Percentiles rank a stretch among this genome's conserved stretches.
Conservation (phyloP, 2,113 vertebrate species). For the Willisornis vidua region DNA sequence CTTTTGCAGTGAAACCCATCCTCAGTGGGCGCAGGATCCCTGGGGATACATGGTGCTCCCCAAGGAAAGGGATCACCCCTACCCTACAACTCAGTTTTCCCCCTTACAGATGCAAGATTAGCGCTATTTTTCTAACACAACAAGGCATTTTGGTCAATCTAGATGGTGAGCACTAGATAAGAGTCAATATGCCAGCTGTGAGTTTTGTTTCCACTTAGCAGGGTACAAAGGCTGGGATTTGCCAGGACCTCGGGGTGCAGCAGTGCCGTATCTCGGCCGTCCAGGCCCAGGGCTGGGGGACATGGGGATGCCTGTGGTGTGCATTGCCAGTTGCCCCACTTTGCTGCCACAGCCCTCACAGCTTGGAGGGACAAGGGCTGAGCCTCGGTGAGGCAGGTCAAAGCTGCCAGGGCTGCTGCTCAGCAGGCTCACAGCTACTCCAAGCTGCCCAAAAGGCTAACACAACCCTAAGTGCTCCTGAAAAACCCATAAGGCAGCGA, state of each 20-base stretch:
- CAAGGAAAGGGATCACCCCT: background rate
- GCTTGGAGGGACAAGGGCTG: rapidly evolving
- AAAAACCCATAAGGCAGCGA: background rate
- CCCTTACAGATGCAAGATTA: background rate
- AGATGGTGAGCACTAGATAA: background rate
- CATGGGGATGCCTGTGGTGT: rapidly evolving
- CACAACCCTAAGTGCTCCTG: background rate
- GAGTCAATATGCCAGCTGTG: background rate
- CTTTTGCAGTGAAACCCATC: background rate
- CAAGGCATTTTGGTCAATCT: background rate
- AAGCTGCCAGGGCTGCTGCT: background rate
- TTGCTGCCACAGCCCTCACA: background rate
- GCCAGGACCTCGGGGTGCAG: background rate
- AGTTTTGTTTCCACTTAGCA: background rate
- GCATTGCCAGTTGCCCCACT: background rate
- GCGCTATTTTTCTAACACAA: rapidly evolving
- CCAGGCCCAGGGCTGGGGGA: background rate
- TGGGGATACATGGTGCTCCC: rapidly evolving
- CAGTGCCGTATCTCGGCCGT: background rate
- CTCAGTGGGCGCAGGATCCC: background rate
- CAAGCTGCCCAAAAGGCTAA: rapidly evolving
- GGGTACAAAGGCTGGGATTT: background rate
- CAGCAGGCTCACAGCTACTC: background rate
- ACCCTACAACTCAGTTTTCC: background rate
- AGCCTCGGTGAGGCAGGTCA: background rate